Base-by-base conservation (phyloP, 2,113 vertebrate species). In the Panthera leo region DNA sequence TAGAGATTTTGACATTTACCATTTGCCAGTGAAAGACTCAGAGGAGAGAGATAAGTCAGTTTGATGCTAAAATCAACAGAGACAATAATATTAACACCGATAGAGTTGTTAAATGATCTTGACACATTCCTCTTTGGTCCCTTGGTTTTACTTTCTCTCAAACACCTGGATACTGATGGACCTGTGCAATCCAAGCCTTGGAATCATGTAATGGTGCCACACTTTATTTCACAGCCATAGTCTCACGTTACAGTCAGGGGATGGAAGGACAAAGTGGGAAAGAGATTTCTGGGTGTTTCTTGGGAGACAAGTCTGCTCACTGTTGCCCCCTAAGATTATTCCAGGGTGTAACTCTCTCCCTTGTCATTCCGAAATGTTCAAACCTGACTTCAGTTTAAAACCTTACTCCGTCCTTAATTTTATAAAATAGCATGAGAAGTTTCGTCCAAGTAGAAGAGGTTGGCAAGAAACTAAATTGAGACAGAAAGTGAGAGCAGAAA, bases 1-100 rank as follows among this genome's bases (percentile, higher is more conserved):
- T 90, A 31, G n/a, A 85, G 75, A 75, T 5, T 61, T 85, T 94
- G 87, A 90, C 90, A 91, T 95, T 97, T 98, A 83, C 29, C 55
- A 36, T 97, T 96, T 85, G n/a, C 58, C 21, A 79, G 36, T 13
- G 21, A 75, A 34, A 92, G 45, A 91, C 39, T 92, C 71, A 34
- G 45, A 91, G 19, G 15, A 88, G 25, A 88, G 61, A 95, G 51
- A 88, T 34, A 25, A 84, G 84, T 96, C 25, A 75, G 10, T n/a
- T 76, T 78, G 88, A 65, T 53, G n/a, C 39, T 87, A 34, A 96
- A 96, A 75, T 73, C 45, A 85, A 29, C 39, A 58, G 61, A 92
- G 21, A 87, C 34, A n/a, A 3, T 93, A 88, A 68, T 83, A 53
- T 16, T 86, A 95, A 58, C 82, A 75, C n/a, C 1, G 2, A 63